These are phyloP conservation scores for Spilarctia lutea DNA, from an alignment of 2,888 invertebrate genomes.

Conservation along the genomic window DNA sequence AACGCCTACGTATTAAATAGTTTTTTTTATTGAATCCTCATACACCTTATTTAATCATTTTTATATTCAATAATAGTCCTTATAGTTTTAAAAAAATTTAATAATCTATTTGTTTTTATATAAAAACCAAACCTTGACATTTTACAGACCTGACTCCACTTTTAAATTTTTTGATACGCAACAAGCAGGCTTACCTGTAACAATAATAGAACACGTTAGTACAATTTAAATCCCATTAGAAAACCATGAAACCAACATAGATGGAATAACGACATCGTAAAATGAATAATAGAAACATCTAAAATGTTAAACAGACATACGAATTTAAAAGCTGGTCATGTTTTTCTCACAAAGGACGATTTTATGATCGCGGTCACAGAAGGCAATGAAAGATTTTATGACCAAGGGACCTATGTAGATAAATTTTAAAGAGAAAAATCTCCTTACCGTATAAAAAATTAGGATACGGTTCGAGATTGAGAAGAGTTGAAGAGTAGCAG, in stretches of 20 bases:
- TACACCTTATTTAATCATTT: too few species aligned
- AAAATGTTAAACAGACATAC: conserved; percentile 55
- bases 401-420: conserved; percentile 41
- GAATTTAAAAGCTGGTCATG: conserved; percentile 52
- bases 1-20: conserved; percentile 35
- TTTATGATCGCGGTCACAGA: conserved; percentile 59
- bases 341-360: conserved; percentile 54
- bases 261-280: conserved; percentile 50
- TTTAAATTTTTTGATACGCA: not conserved
- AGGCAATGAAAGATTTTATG: conserved; percentile 68
- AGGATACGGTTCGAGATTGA: conserved; percentile 31
- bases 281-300: conserved; percentile 49
- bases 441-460: conserved; percentile 45
- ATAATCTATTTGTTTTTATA: not conserved
- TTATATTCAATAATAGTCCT: too few species aligned
- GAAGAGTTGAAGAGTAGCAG: conserved; percentile 8
- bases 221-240: conserved; percentile 47
- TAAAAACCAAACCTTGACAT: not conserved
- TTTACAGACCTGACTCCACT: not conserved
- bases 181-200: conserved; percentile 54
- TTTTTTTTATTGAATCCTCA: conserved; percentile 15
- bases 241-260: conserved; percentile 44
- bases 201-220: conserved; percentile 44
- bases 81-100: not conserved
- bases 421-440: conserved; percentile 46